A percentile compares a stretch with the other conserved stretches of the same genome.
phyloP scores from a whole-genome alignment of 1,140 invertebrate species.

The Phocides pigmalion region DNA sequence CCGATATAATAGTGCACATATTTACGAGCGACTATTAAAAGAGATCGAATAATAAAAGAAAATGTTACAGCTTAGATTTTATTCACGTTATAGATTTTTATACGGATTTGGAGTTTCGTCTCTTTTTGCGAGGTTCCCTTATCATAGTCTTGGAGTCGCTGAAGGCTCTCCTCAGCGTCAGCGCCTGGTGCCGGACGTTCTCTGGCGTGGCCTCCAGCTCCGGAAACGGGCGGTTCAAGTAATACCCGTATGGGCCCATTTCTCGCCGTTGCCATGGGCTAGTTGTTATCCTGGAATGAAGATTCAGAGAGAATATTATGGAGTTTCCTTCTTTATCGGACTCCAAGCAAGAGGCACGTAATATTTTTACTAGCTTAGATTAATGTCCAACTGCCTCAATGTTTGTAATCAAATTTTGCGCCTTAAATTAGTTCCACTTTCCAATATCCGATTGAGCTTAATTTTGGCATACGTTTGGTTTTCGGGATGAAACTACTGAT shows the following conservation, averaged over 20 bases:
- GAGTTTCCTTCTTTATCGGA: too few relatives aligned
- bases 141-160: conserved; percentile 66
- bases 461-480: too few relatives aligned
- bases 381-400: too few relatives aligned
- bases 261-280: conserved; percentile 71
- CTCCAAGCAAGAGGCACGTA: too few relatives aligned
- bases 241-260: conserved; percentile 76
- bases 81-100: conserved; percentile 38
- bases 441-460: too few relatives aligned
- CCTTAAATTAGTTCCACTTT: too few relatives aligned
- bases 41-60: neutral
- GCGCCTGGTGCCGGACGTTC: conserved; percentile 37
- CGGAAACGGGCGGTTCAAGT: conserved; percentile 63
- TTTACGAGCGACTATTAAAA: too few relatives aligned
- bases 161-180: conserved; percentile 52
- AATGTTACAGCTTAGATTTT: neutral
- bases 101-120: conserved; percentile 69
- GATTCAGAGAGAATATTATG: too few relatives aligned
- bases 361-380: too few relatives aligned
- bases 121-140: conserved; percentile 60
- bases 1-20: too few relatives aligned
- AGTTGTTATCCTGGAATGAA: conserved; percentile 56
- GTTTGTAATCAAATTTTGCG: too few relatives aligned
- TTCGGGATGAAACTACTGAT: too few relatives aligned
- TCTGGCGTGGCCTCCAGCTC: conserved; percentile 43